Percentiles rank a stretch among this genome's conserved stretches.
Evolutionary conservation across 1,140 invertebrate genomes (phyloP).

Genomic region (Leptopilina boulardi): DNA sequence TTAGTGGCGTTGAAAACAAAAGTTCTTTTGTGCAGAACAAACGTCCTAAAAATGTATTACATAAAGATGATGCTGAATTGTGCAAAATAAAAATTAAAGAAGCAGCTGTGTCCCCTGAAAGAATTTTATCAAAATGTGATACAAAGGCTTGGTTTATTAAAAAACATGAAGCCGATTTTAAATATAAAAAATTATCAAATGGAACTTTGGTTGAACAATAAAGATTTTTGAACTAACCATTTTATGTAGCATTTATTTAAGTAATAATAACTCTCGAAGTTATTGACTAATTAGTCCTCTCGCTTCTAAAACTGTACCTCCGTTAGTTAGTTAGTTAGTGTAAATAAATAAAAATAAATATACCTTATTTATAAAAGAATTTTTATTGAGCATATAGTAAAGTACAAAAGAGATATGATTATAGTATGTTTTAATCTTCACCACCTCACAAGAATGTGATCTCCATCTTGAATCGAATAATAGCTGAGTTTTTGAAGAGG

Average conservation of each 20-base stretch:
- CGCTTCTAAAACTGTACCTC: too few species aligned
- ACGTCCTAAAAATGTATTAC: background rate
- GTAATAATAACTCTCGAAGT: too few species aligned
- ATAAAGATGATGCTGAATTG: background rate
- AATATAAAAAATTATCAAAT: background rate
- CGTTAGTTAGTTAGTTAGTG: too few species aligned
- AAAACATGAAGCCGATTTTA: background rate
- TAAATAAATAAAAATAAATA: background rate
- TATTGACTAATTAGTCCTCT: too few species aligned
- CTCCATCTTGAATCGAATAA: constrained; percentile 90
- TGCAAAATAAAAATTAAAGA: background rate
- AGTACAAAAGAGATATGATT: constrained; percentile 18
- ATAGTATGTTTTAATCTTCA: constrained; percentile 71
- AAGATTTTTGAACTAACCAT: background rate
- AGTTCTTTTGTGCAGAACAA: background rate
- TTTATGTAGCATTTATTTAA: too few species aligned
- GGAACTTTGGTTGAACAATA: background rate
- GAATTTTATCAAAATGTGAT: background rate
- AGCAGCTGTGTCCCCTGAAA: background rate
- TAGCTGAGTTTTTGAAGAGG: constrained; percentile 87
- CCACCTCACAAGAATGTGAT: constrained; percentile 85
- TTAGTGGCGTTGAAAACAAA: background rate
- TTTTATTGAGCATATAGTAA: constrained; percentile 8
- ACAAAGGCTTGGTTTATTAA: background rate
- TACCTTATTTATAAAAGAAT: background rate